phyloP scores from a whole-genome alignment of 2,113 vertebrate species.

The Athene noctua region DNA sequence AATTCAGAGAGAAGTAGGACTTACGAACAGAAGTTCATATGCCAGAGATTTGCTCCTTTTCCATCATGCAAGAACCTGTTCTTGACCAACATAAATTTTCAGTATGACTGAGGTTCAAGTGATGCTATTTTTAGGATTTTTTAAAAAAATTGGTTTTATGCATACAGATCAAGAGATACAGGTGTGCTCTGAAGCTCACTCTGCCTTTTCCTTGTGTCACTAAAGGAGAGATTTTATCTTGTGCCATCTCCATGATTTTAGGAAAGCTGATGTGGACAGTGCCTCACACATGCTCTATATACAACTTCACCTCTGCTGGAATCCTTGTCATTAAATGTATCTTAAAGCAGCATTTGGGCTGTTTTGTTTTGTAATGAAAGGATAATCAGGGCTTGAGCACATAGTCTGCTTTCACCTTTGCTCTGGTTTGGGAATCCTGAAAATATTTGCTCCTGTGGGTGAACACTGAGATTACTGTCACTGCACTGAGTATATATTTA shows the following conservation, averaged over 20 bases:
- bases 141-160: background rate
- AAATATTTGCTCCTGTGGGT: background rate
- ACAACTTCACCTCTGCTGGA: background rate
- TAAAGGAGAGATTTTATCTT: background rate
- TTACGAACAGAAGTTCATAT: background rate
- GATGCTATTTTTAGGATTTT: background rate
- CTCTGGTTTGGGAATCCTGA: background rate
- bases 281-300: background rate
- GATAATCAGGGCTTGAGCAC: background rate
- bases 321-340: background rate
- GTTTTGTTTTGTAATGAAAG: background rate
- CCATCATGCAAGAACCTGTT: background rate
- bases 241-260: background rate
- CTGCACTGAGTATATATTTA: background rate
- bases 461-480: background rate
- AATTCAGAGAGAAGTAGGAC: background rate
- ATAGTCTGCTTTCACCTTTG: background rate
- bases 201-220: background rate
- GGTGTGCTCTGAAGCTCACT: accelerated
- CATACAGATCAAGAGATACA: background rate
- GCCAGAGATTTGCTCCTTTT: background rate
- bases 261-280: background rate
- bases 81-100: background rate
- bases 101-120: background rate
- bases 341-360: background rate